These are phyloP conservation scores for Stercorarius parasiticus DNA, from an alignment of 2,113 vertebrate genomes.

Conservation along the genomic window DNA sequence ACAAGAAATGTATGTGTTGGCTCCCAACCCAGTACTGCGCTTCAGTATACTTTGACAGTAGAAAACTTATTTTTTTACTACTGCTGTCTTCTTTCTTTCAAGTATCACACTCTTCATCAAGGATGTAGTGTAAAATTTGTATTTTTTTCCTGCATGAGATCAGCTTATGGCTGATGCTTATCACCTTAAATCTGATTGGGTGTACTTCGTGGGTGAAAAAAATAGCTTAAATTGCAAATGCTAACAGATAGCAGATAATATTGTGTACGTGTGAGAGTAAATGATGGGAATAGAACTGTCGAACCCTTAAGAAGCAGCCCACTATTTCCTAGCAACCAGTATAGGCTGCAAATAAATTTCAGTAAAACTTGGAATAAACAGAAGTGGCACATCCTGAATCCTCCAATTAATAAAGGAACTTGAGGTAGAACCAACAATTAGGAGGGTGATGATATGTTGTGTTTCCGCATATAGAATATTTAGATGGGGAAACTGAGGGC, in stretches of 20 bases:
- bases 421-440: not conserved
- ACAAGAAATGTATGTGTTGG: not conserved
- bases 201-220: not conserved
- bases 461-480: not conserved
- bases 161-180: not conserved
- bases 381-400: not conserved
- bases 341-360: not conserved
- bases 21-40: not conserved
- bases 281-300: not conserved
- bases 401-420: not conserved
- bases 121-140: not conserved
- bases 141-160: not conserved
- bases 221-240: not conserved
- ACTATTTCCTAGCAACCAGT: not conserved
- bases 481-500: rapidly evolving
- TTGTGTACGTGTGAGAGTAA: not conserved
- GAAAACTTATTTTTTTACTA: not conserved
- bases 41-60: not conserved
- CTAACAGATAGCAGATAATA: not conserved
- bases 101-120: not conserved
- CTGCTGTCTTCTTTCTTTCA: not conserved
- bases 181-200: not conserved
- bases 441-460: not conserved
- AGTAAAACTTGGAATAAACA: not conserved
- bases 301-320: not conserved